phyloP scores from a whole-genome alignment of 2,888 invertebrate genomes.

The Cenopis cana region DNA sequence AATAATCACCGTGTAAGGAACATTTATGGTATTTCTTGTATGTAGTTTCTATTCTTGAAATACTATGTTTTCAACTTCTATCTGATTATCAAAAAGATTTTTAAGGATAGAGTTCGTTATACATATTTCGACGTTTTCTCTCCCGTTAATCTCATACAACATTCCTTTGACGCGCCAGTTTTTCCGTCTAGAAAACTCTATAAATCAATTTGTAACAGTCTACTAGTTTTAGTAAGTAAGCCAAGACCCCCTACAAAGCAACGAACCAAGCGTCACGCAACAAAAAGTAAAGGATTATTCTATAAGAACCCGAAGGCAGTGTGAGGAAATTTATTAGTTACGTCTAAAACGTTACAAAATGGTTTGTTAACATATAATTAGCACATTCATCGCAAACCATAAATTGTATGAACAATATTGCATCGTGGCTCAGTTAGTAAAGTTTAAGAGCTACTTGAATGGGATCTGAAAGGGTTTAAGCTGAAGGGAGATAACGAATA shows the following conservation, averaged over 20 bases:
- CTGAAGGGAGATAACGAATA: conserved; percentile 31
- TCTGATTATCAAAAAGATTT: background rate
- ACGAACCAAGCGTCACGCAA: background rate
- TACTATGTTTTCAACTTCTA: background rate
- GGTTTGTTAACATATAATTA: conserved; percentile 43
- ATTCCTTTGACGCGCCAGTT: background rate
- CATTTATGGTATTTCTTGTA: too few species aligned
- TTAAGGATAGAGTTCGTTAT: background rate
- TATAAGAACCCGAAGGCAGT: conserved; percentile 6
- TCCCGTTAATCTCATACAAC: background rate
- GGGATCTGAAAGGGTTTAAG: background rate
- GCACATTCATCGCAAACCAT: conserved; percentile 31
- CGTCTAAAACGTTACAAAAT: conserved; percentile 20
- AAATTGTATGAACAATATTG: conserved; percentile 37
- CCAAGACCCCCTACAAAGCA: conserved; percentile 16
- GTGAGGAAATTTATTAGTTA: conserved; percentile 19
- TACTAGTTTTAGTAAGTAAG: background rate
- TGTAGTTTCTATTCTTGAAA: background rate
- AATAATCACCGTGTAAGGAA: too few species aligned
- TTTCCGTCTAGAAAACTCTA: background rate
- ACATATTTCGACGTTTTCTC: background rate
- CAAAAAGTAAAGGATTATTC: conserved; percentile 25
- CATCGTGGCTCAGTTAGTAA: conserved; percentile 17
- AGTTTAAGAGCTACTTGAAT: conserved; percentile 27
- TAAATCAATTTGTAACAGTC: conserved; percentile 7